phyloP scores from a whole-genome alignment of 37 sponge, comb jelly and placozoan genomes.

The Ephydatia muelleri region DNA sequence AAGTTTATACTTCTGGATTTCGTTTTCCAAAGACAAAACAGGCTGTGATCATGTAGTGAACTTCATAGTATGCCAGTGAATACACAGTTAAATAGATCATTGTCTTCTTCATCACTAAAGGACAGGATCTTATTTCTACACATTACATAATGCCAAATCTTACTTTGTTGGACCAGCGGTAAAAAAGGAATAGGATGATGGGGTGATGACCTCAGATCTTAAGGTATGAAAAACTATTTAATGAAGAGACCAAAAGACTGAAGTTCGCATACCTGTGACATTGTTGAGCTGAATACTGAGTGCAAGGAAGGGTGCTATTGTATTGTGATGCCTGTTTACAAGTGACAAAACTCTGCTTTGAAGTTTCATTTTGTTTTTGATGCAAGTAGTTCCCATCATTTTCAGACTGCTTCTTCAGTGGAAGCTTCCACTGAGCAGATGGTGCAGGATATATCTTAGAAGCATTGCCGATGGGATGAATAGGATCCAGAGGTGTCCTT shows the following conservation, averaged over 20 bases:
- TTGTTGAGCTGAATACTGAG: neutral
- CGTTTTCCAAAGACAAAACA: too few species aligned
- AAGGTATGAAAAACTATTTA: neutral
- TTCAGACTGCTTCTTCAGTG: neutral
- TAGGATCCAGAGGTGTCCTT: neutral
- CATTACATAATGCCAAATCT: neutral
- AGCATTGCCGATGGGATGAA: neutral
- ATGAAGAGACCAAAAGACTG: neutral
- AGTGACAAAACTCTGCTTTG: neutral
- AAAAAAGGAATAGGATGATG: slow-evolving; percentile 26
- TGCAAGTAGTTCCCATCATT: neutral
- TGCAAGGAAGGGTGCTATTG: neutral
- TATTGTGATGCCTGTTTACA: neutral
- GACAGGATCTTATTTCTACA: neutral
- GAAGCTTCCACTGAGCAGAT: neutral
- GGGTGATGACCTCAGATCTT: neutral
- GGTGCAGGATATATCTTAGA: neutral
- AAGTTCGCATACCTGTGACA: neutral
- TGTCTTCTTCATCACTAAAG: slow-evolving; percentile 22
- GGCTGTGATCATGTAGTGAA: neutral
- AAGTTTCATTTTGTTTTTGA: neutral
- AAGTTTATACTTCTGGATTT: too few species aligned
- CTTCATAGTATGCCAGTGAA: slow-evolving; percentile 49
- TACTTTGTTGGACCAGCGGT: slow-evolving; percentile 32
- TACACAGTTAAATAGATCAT: slow-evolving; percentile 33